phyloP scores from a whole-genome alignment of 2,797 vertebrate genomes.

The Tangara arthus region DNA sequence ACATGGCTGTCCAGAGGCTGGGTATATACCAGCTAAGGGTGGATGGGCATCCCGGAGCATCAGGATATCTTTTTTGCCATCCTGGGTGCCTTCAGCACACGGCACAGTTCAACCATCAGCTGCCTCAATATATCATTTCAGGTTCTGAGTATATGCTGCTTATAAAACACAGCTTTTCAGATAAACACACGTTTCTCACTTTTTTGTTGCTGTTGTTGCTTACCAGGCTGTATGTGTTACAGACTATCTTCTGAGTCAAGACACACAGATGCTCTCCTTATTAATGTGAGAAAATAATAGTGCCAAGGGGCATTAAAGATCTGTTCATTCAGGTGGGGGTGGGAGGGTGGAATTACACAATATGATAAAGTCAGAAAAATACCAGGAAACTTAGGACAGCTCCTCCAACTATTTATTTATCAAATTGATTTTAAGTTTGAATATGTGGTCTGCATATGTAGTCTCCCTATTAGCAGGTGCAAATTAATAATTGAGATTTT shows the following conservation, averaged over 20 bases:
- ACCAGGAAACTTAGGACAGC: background rate
- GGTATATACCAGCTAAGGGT: too few species aligned
- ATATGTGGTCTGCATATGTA: background rate
- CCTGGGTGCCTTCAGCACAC: background rate
- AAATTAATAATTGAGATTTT: background rate
- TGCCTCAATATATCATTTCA: background rate
- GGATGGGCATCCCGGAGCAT: background rate
- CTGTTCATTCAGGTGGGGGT: background rate
- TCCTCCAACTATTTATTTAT: background rate
- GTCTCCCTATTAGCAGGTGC: background rate
- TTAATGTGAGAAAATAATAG: constrained; percentile 39
- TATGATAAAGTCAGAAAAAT: background rate
- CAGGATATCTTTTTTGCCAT: background rate
- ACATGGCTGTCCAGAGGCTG: accelerated
- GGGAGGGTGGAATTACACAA: background rate
- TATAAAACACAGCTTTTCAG: background rate
- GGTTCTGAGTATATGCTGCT: background rate
- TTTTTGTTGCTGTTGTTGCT: background rate
- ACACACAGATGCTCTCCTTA: constrained; percentile 46
- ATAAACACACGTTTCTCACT: constrained; percentile 12
- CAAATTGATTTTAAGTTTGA: background rate
- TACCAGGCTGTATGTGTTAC: background rate
- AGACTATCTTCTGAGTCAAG: background rate
- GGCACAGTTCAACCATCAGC: background rate
- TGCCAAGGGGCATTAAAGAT: constrained; percentile 15